Percentiles rank a stretch among this genome's conserved stretches.
Evolutionary conservation across 2,888 invertebrate genomes (phyloP).

Genomic region (Thecocarcelia acutangulata): DNA sequence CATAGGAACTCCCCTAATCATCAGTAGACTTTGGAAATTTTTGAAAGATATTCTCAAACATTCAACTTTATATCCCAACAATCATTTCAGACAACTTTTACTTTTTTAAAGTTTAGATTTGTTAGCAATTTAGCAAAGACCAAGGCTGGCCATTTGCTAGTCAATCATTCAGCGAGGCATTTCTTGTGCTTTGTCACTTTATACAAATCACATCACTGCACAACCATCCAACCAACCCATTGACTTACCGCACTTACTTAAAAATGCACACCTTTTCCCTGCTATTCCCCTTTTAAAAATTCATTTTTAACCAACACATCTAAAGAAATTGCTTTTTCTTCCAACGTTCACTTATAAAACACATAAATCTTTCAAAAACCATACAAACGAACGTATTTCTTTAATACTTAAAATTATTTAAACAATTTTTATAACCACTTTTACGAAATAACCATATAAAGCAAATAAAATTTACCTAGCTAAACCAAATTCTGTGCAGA

Average conservation of each 20-base stretch:
- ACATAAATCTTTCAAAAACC: slow-evolving; percentile 37
- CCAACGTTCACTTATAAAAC: slow-evolving; percentile 55
- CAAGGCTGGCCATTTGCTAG: slow-evolving; percentile 4
- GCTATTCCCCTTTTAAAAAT: slow-evolving; percentile 22
- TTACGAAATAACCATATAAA: background rate
- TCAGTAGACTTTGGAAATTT: too few relatives aligned
- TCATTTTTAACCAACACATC: slow-evolving; percentile 25
- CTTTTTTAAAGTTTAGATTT: slow-evolving; percentile 41
- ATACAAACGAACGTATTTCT: background rate
- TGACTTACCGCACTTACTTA: slow-evolving; percentile 43
- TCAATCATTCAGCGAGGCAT: slow-evolving; percentile 30
- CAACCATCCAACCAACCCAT: slow-evolving; percentile 28
- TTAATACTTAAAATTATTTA: background rate
- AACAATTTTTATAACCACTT: background rate
- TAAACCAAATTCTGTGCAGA: slow-evolving; percentile 50
- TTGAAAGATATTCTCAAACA: too few relatives aligned
- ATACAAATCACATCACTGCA: slow-evolving; percentile 52
- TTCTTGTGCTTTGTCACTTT: slow-evolving; percentile 40
- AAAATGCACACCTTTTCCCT: slow-evolving; percentile 49
- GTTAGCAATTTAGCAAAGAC: background rate
- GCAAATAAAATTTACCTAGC: slow-evolving; percentile 54
- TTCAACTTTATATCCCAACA: too few relatives aligned
- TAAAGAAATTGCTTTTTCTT: slow-evolving; percentile 49
- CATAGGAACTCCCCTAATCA: too few relatives aligned
- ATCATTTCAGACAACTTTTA: slow-evolving; percentile 48